phyloP scores from a whole-genome alignment of 2,888 invertebrate species.

The Hybos culiciformis region DNA sequence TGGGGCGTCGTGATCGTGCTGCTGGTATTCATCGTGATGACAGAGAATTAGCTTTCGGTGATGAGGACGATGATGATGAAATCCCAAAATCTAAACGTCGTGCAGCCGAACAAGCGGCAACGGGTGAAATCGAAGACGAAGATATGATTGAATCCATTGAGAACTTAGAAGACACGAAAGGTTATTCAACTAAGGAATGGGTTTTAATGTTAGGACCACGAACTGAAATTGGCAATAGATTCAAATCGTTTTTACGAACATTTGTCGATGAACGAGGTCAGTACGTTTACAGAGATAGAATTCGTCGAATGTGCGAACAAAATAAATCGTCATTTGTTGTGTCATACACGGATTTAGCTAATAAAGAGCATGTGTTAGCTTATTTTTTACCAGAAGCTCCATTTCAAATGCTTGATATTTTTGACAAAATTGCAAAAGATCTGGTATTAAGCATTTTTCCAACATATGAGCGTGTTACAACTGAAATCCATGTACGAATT shows the following conservation, averaged over 20 bases:
- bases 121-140: conserved; percentile 58
- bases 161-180: conserved; percentile 95
- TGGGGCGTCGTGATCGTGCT: conserved; percentile 74
- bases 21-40: conserved; percentile 64
- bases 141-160: conserved; percentile 94
- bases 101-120: conserved; percentile 78
- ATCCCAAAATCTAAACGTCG: conserved; percentile 53
- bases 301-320: conserved; percentile 87
- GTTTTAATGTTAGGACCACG: conserved; percentile 89
- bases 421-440: conserved; percentile 87
- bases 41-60: conserved; percentile 76
- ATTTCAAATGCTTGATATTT: conserved; percentile 88
- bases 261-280: conserved; percentile 77
- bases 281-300: conserved; percentile 82
- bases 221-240: conserved; percentile 89
- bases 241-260: conserved; percentile 84
- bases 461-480: conserved; percentile 86
- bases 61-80: conserved; percentile 67
- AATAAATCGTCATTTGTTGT: conserved; percentile 83
- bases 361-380: conserved; percentile 83
- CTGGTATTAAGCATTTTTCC: conserved; percentile 90
- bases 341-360: conserved; percentile 82
- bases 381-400: conserved; percentile 98
- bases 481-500: conserved; percentile 89
- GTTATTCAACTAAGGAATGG: conserved; percentile 90